Conservation (phyloP, 2,797 vertebrate genomes). For the Etheostoma nigrum region DNA sequence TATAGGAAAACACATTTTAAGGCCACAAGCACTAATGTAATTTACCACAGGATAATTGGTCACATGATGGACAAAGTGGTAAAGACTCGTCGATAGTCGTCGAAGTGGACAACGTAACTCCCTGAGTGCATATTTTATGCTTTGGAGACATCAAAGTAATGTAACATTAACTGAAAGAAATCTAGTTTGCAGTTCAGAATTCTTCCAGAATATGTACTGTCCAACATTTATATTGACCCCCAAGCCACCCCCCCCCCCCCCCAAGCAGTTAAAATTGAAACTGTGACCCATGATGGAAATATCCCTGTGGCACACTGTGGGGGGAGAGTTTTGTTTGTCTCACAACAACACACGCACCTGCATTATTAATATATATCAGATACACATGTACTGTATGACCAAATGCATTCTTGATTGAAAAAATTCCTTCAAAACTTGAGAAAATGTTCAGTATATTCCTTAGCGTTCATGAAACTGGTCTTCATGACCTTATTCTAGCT, state of each 20-base stretch:
- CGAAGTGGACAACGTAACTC: neutral
- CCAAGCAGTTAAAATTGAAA: too few species aligned
- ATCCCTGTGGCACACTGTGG: too few species aligned
- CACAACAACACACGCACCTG: neutral
- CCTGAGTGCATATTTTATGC: neutral
- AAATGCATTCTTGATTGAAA: neutral
- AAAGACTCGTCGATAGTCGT: too few species aligned
- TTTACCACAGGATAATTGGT: neutral
- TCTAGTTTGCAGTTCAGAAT: too few species aligned
- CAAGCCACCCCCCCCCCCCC: too few species aligned
- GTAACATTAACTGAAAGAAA: too few species aligned
- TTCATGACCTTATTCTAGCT: slow-evolving; percentile 4
- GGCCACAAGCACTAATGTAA: neutral
- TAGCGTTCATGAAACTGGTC: slow-evolving; percentile 15
- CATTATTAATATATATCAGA: neutral
- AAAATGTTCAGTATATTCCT: slow-evolving; percentile 12
- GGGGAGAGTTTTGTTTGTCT: too few species aligned
- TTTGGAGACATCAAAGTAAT: neutral
- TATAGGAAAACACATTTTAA: neutral
- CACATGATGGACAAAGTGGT: too few species aligned
- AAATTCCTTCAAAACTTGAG: slow-evolving; percentile 13
- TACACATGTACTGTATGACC: neutral
- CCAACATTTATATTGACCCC: too few species aligned
- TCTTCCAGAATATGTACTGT: too few species aligned
- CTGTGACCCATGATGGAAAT: too few species aligned